Evolutionary conservation across 2,797 vertebrate genomes (phyloP).

Genomic region (Phrynocephalus forsythii): DNA sequence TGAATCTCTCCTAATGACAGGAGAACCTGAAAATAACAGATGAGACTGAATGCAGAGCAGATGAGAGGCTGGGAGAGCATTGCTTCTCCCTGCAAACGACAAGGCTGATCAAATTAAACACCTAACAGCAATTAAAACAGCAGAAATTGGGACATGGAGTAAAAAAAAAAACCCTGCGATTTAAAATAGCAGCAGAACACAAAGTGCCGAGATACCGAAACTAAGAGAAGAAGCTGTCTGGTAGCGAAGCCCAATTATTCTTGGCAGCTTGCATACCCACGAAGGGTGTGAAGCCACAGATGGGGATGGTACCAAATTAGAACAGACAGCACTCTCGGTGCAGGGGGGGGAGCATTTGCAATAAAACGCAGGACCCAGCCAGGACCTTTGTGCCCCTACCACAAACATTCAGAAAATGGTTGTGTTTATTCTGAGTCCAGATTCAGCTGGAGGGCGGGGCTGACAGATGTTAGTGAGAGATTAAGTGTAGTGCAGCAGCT

Average conservation of each 20-base stretch:
- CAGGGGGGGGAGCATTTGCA: background rate
- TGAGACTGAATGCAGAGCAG: background rate
- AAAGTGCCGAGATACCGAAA: slow-evolving; percentile 50
- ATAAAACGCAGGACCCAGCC: background rate
- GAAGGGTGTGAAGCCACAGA: slow-evolving; percentile 38
- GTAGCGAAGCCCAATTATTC: slow-evolving; percentile 58
- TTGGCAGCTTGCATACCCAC: slow-evolving; percentile 41
- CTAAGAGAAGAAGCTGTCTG: slow-evolving; percentile 42
- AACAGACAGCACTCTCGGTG: background rate
- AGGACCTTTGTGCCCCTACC: background rate
- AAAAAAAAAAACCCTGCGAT: slow-evolving; percentile 67
- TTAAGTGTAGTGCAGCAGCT: background rate
- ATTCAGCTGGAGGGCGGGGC: background rate
- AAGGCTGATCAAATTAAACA: slow-evolving; percentile 74
- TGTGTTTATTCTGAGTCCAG: background rate
- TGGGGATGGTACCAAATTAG: slow-evolving; percentile 17
- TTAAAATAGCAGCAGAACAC: slow-evolving; percentile 69
- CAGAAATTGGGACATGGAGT: slow-evolving; percentile 68
- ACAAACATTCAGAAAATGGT: background rate
- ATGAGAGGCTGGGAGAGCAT: slow-evolving; percentile 62
- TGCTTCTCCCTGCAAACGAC: slow-evolving; percentile 65
- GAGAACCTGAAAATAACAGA: slow-evolving; percentile 46
- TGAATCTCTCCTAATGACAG: slow-evolving; percentile 12
- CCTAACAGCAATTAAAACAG: slow-evolving; percentile 61
- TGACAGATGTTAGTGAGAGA: background rate